These are phyloP conservation scores for Andrena fulva DNA, from an alignment of 2,888 invertebrate genomes.

Conservation along the genomic window DNA sequence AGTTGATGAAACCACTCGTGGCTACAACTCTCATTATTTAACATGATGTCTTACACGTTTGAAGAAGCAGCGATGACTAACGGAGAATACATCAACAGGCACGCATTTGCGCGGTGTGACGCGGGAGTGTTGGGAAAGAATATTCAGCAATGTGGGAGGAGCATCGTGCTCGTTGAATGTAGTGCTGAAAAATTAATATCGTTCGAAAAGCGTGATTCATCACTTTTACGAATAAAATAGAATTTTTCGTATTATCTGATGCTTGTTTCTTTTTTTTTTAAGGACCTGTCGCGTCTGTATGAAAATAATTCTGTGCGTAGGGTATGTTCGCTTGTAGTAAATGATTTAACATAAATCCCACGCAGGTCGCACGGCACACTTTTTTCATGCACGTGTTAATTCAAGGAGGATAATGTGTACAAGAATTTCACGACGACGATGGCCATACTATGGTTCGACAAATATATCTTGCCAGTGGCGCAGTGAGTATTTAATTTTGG, in stretches of 20 bases:
- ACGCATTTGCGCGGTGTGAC: conserved; percentile 17
- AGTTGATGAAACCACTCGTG: not conserved
- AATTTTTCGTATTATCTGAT: not conserved
- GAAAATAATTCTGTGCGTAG: not conserved
- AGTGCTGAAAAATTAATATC: no score
- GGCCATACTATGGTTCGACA: no score
- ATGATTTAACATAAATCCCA: no score
- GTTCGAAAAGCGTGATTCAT: no score
- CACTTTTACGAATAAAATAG: not conserved
- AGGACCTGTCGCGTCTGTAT: not conserved
- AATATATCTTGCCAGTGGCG: no score
- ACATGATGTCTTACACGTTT: conserved; percentile 1
- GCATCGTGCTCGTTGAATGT: no score
- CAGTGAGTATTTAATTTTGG: no score
- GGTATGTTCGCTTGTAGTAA: no score
- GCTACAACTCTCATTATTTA: conserved; percentile 9
- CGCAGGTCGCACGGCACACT: no score
- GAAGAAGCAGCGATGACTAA: conserved; percentile 13
- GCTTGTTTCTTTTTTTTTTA: not conserved
- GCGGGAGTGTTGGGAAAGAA: not conserved
- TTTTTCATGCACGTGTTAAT: no score
- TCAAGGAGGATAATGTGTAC: no score
- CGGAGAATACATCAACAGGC: conserved; percentile 14
- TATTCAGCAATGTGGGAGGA: not conserved
- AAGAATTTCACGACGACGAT: no score